Percentiles rank a stretch among this genome's conserved stretches.
These are phyloP conservation scores for Calephelis perditalis DNA, from an alignment of 2,888 invertebrate species.

Conservation along the genomic window DNA sequence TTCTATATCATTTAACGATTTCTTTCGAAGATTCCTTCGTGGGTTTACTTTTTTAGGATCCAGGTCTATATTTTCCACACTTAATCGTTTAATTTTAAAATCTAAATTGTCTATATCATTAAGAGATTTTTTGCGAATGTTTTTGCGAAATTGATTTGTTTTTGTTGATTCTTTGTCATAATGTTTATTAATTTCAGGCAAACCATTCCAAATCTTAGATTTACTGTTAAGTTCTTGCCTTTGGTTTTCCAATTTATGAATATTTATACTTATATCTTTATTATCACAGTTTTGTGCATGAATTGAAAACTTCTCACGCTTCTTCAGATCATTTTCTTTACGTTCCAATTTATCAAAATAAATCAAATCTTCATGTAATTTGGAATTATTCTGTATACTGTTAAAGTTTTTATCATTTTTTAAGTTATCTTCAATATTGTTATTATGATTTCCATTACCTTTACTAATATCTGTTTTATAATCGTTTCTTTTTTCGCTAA, in stretches of 20 bases:
- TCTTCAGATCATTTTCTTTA: background rate
- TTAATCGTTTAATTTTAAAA: too few species aligned
- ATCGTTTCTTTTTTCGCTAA: too few species aligned
- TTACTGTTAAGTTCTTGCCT: too few species aligned
- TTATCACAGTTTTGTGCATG: background rate
- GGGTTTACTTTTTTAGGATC: background rate
- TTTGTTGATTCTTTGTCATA: background rate
- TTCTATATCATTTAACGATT: constrained; percentile 2
- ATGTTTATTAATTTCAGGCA: background rate
- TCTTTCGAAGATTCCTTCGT: background rate
- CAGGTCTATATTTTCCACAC: constrained; percentile 8
- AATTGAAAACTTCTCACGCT: background rate
- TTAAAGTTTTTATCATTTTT: constrained; percentile 15
- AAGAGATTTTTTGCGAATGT: background rate
- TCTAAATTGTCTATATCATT: constrained; percentile 1
- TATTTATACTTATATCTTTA: too few species aligned
- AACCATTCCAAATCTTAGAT: too few species aligned
- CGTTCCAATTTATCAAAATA: background rate
- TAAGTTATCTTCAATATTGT: too few species aligned
- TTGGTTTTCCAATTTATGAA: too few species aligned
- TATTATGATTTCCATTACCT: too few species aligned
- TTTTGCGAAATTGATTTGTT: background rate
- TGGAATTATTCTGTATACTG: constrained; percentile 17
- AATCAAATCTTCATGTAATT: constrained; percentile 16
- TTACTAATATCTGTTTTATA: too few species aligned